Evolutionary conservation across 2,797 vertebrate species (phyloP).

Genomic region (Semotilus atromaculatus): DNA sequence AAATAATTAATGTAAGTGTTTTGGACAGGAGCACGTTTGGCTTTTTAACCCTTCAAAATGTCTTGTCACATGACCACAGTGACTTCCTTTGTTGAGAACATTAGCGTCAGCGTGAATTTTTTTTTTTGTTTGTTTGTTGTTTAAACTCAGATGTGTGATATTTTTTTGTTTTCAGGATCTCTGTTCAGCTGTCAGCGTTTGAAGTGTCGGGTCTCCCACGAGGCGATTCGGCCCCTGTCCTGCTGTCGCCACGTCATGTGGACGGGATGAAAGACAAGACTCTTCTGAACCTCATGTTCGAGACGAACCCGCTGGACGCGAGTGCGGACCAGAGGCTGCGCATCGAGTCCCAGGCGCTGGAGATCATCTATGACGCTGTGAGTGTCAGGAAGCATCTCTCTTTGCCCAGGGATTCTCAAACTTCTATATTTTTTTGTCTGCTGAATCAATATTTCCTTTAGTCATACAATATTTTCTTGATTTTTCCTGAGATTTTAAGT

Average conservation of each 20-base stretch:
- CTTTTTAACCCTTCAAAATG: neutral
- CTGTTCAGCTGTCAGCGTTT: slow-evolving; percentile 86
- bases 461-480: neutral
- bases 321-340: slow-evolving; percentile 87
- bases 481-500: neutral
- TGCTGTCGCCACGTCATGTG: slow-evolving; percentile 86
- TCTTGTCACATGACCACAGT: neutral
- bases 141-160: neutral
- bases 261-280: slow-evolving; percentile 77
- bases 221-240: slow-evolving; percentile 77
- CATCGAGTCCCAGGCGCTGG: slow-evolving; percentile 91
- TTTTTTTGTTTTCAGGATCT: slow-evolving; percentile 76
- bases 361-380: slow-evolving; percentile 97
- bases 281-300: slow-evolving; percentile 89
- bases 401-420: slow-evolving; percentile 17
- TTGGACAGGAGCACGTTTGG: neutral
- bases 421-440: neutral
- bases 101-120: neutral
- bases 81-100: neutral
- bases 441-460: neutral
- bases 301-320: slow-evolving; percentile 92
- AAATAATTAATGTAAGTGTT: neutral
- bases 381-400: slow-evolving; percentile 72
- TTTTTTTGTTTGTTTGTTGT: neutral
- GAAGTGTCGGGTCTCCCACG: slow-evolving; percentile 86